phyloP scores from a whole-genome alignment of 2,113 vertebrate genomes.

The Serranochromis macrocephalus region DNA sequence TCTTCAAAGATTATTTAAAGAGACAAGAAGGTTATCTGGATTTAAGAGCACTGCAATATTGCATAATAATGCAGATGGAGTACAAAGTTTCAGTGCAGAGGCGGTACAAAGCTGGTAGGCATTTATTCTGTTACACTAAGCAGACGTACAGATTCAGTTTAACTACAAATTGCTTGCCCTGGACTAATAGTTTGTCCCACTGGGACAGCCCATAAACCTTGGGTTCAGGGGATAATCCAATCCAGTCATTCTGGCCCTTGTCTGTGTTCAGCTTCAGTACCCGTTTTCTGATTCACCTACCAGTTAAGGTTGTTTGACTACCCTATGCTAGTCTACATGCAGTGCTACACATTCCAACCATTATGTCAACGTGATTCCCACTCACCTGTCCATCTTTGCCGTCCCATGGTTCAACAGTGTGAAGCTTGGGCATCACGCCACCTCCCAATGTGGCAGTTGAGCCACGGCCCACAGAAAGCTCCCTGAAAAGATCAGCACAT shows the following conservation, averaged over 20 bases:
- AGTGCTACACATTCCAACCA: background rate
- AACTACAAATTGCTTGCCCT: background rate
- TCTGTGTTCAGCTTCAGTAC: background rate
- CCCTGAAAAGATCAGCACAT: slow-evolving; percentile 63
- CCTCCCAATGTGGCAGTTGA: slow-evolving; percentile 86
- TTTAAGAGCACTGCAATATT: background rate
- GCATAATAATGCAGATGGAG: background rate
- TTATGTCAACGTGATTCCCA: background rate
- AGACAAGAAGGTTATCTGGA: background rate
- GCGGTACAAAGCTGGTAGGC: background rate
- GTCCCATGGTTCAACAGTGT: slow-evolving; percentile 83
- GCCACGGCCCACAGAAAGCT: slow-evolving; percentile 90
- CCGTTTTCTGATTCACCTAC: background rate
- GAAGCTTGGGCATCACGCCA: slow-evolving; percentile 80
- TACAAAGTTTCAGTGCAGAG: background rate
- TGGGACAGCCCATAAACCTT: background rate
- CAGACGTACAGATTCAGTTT: background rate
- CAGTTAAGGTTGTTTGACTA: background rate
- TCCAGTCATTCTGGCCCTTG: background rate
- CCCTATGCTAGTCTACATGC: background rate
- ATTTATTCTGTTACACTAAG: background rate
- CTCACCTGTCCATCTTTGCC: slow-evolving; percentile 93
- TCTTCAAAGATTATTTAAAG: background rate
- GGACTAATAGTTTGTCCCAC: background rate
- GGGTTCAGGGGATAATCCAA: background rate